Evolutionary conservation across 2,797 vertebrate genomes (phyloP).

Genomic region (Alectoris magna): DNA sequence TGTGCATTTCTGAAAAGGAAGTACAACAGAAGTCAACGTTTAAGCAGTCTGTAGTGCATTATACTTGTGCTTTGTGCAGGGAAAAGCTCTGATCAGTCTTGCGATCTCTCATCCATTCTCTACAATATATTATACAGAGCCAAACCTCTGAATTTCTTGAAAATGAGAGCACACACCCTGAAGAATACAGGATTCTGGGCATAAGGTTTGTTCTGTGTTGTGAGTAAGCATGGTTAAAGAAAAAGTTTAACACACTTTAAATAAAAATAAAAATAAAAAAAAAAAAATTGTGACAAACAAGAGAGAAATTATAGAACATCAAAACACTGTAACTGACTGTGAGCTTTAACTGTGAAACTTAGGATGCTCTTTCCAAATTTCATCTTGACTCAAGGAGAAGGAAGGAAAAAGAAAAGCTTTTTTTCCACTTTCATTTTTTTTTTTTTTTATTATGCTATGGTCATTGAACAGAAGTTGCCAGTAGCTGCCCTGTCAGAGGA

Average conservation of each 20-base stretch:
- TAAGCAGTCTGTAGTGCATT: neutral
- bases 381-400: neutral
- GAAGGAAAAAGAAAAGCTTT: fast-evolving
- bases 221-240: neutral
- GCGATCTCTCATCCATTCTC: fast-evolving
- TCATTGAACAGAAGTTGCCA: neutral
- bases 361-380: neutral
- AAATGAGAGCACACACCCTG: neutral
- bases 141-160: neutral
- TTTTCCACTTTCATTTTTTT: neutral
- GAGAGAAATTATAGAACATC: neutral
- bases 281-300: fast-evolving
- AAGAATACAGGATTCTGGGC: neutral
- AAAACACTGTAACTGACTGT: neutral
- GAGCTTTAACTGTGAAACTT: neutral
- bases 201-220: neutral
- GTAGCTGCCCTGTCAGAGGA: neutral
- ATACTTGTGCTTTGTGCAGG: fast-evolving
- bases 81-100: neutral
- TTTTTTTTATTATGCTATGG: neutral
- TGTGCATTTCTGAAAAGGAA: neutral
- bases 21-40: neutral
- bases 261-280: too few species aligned
- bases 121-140: neutral
- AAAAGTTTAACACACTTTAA: neutral